These are phyloP conservation scores for Ganaspis sp. DNA, from an alignment of 1,140 invertebrate species.

Conservation along the genomic window DNA sequence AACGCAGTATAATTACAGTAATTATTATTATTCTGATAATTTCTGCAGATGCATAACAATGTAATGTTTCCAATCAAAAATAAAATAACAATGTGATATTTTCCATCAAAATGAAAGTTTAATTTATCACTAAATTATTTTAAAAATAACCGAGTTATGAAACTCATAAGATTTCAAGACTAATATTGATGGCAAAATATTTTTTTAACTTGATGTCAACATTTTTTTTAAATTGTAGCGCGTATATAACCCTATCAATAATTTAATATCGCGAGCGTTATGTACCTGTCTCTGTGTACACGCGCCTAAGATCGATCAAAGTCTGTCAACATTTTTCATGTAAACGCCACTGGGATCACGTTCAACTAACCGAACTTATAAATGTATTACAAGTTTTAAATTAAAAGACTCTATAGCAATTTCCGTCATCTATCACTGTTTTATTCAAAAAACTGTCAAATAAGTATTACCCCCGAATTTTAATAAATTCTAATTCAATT, in stretches of 20 bases:
- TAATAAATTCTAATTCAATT: neutral
- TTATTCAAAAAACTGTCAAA: neutral
- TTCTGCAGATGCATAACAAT: too few relatives aligned
- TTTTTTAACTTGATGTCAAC: neutral
- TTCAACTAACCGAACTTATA: slow-evolving; percentile 27
- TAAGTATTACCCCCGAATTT: neutral
- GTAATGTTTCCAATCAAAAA: too few relatives aligned
- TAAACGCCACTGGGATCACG: slow-evolving; percentile 45
- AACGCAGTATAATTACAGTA: too few relatives aligned
- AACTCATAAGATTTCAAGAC: neutral
- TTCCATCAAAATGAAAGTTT: too few relatives aligned
- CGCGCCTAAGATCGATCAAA: slow-evolving; percentile 51
- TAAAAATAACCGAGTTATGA: neutral
- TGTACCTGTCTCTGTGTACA: slow-evolving; percentile 38
- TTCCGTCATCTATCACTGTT: neutral
- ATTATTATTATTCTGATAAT: too few relatives aligned
- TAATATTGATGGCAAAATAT: neutral
- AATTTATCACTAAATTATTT: too few relatives aligned
- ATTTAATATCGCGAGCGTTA: slow-evolving; percentile 25
- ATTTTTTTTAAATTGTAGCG: neutral
- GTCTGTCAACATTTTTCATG: slow-evolving; percentile 51
- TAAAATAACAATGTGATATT: too few relatives aligned
- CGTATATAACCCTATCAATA: slow-evolving; percentile 25
- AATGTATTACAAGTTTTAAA: slow-evolving; percentile 11
- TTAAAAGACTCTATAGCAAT: neutral